phyloP scores from a whole-genome alignment of 2,113 vertebrate species.

The Noturus placidus region DNA sequence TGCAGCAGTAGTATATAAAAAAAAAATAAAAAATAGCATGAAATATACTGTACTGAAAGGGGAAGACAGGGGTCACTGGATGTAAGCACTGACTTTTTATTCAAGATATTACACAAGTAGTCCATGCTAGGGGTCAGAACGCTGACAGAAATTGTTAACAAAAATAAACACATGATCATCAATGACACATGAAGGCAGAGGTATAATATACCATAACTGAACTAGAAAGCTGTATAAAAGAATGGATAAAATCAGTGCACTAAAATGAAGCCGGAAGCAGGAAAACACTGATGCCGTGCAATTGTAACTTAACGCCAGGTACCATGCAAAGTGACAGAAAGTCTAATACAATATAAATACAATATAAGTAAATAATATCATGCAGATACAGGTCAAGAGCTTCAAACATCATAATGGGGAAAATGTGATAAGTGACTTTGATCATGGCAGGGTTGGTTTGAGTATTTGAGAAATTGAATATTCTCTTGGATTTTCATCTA shows the following conservation, averaged over 20 bases:
- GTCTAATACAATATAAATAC: not conserved
- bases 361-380: not conserved
- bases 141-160: not conserved
- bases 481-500: not conserved
- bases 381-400: not conserved
- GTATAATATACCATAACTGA: not conserved
- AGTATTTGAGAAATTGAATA: not conserved
- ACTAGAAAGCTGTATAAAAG: not conserved
- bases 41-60: not conserved
- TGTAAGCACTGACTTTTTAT: not conserved
- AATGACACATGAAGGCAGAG: not conserved
- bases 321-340: not conserved
- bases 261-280: not conserved
- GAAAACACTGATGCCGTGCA: not conserved
- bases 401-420: not conserved
- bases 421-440: not conserved
- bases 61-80: not conserved
- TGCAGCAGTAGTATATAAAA: not conserved
- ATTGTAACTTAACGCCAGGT: not conserved
- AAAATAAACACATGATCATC: not conserved
- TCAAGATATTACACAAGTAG: not conserved
- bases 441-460: not conserved
- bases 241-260: not conserved
- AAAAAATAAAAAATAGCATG: not conserved
- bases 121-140: not conserved